These are phyloP conservation scores for Ophioderma brevispina DNA, from an alignment of 35 echinoderm and acorn worm species.

Conservation along the genomic window DNA sequence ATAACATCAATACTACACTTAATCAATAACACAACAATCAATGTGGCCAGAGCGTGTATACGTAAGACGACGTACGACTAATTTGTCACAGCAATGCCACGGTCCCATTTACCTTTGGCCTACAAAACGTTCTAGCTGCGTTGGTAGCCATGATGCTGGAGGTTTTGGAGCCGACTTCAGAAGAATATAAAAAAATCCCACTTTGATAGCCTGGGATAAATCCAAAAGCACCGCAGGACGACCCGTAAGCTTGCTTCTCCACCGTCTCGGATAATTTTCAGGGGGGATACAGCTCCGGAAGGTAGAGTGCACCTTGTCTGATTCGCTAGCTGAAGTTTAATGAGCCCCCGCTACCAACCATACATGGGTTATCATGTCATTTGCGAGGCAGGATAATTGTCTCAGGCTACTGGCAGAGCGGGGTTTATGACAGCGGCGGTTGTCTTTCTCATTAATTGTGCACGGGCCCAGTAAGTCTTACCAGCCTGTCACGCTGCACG, in stretches of 20 bases:
- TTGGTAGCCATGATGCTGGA: neutral
- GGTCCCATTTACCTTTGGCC: neutral
- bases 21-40: too few species aligned
- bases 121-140: neutral
- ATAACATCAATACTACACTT: too few species aligned
- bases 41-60: too few species aligned
- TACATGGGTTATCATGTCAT: conserved; percentile 6
- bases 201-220: too few species aligned
- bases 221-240: too few species aligned
- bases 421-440: neutral
- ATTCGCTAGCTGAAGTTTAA: neutral
- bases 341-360: neutral
- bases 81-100: neutral
- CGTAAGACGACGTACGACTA: too few species aligned
- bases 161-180: too few species aligned
- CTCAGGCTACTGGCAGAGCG: neutral
- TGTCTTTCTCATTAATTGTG: conserved; percentile 11
- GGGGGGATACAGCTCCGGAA: too few species aligned
- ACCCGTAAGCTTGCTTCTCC: too few species aligned
- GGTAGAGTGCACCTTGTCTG: too few species aligned
- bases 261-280: too few species aligned
- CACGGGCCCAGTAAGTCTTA: neutral
- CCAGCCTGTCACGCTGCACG: neutral
- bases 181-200: too few species aligned
- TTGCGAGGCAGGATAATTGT: neutral